Percentiles rank a stretch among this genome's conserved stretches.
Conservation (phyloP, 2,888 invertebrate genomes). For the Alviniconcha strummeri region DNA sequence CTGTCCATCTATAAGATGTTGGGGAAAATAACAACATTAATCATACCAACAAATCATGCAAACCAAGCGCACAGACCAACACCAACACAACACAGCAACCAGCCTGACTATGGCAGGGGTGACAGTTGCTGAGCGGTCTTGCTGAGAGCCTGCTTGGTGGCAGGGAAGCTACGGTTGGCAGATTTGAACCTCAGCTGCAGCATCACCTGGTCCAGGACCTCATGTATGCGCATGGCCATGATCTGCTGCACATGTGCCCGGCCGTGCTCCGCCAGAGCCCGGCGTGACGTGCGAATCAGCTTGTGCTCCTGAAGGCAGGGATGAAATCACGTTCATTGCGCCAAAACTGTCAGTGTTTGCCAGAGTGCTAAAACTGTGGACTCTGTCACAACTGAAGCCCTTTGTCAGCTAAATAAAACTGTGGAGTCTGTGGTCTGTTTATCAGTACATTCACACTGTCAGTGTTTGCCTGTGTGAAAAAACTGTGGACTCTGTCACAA, state of each 20-base stretch:
- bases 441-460: no score
- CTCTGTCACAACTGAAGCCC: no score
- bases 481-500: no score
- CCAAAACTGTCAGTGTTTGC: no score
- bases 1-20: no score
- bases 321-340: neutral
- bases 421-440: no score
- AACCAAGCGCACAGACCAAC: neutral
- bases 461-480: no score
- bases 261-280: slow-evolving; percentile 41
- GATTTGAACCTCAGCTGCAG: slow-evolving; percentile 59
- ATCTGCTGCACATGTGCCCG: slow-evolving; percentile 47
- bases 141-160: slow-evolving; percentile 50
- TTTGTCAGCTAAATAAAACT: no score
- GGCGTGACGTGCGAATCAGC: slow-evolving; percentile 53
- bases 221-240: slow-evolving; percentile 46
- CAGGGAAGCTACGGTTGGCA: slow-evolving; percentile 55
- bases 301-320: slow-evolving; percentile 53
- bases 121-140: slow-evolving; percentile 28
- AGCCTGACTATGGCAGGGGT: neutral
- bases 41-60: neutral
- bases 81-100: neutral
- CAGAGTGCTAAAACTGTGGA: no score
- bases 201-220: slow-evolving; percentile 53
- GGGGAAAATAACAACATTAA: neutral